phyloP scores from a whole-genome alignment of 2,113 vertebrate species.

The Pseudopodoces humilis region DNA sequence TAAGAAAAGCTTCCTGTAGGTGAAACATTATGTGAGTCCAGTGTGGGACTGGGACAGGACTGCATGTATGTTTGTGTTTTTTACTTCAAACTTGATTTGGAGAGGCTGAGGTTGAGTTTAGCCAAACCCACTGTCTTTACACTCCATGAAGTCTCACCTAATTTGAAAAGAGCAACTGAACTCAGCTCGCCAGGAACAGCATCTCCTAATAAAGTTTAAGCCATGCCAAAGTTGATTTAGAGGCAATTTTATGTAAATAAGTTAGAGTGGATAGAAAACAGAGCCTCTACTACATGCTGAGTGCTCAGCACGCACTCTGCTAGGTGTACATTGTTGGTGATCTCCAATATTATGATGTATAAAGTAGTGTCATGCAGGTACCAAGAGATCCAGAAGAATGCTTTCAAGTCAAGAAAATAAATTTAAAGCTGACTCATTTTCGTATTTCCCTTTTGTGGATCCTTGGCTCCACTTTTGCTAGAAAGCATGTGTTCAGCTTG shows the following conservation, averaged over 20 bases:
- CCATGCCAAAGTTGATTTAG: not conserved
- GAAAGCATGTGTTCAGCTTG: fast-evolving
- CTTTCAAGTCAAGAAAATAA: not conserved
- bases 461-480: not conserved
- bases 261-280: not conserved
- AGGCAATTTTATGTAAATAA: not conserved
- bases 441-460: not conserved
- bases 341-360: not conserved
- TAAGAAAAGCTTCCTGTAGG: not conserved
- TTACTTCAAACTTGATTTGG: not conserved
- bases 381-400: not conserved
- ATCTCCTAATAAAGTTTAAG: not conserved
- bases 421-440: not conserved
- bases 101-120: not conserved
- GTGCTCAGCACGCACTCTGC: not conserved
- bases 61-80: not conserved
- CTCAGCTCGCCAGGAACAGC: fast-evolving
- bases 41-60: no score
- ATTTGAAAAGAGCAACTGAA: not conserved
- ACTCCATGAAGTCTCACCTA: not conserved
- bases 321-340: fast-evolving
- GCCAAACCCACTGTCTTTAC: not conserved
- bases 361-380: not conserved
- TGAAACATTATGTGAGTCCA: fast-evolving
- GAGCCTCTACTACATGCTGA: not conserved